Evolutionary conservation across 2,797 vertebrate species (phyloP).

Genomic region (Malacoctenus gilli): DNA sequence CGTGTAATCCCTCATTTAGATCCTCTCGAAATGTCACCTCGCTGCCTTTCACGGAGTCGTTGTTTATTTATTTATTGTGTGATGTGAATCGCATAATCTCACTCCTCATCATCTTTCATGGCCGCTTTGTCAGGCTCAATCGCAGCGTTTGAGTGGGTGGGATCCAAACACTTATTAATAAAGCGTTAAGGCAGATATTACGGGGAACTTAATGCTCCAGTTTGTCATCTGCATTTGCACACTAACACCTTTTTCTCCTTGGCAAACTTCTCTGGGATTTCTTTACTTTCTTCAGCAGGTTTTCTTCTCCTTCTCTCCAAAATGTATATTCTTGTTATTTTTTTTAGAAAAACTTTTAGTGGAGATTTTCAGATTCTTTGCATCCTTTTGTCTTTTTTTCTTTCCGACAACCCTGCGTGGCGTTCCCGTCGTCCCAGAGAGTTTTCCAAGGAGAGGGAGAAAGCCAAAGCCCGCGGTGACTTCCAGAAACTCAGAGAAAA

Average conservation of each 20-base stretch:
- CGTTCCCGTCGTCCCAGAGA: slow-evolving; percentile 80
- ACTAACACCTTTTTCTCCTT: slow-evolving; percentile 59
- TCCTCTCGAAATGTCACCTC: not conserved
- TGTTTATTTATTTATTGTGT: not conserved
- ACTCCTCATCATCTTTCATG: not conserved
- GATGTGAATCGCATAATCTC: not conserved
- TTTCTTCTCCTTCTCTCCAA: slow-evolving; percentile 34
- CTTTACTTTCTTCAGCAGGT: slow-evolving; percentile 47
- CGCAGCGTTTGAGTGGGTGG: not conserved
- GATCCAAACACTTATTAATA: not conserved
- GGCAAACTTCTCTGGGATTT: slow-evolving; percentile 24
- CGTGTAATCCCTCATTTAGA: not conserved
- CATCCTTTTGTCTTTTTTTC: slow-evolving; percentile 16
- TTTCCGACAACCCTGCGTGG: slow-evolving; percentile 54
- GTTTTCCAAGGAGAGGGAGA: slow-evolving; percentile 99
- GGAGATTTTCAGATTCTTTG: slow-evolving; percentile 47
- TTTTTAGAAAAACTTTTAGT: slow-evolving; percentile 11
- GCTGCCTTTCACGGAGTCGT: not conserved
- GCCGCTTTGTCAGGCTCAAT: too few relatives aligned
- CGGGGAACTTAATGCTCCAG: slow-evolving; percentile 10
- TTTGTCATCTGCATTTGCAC: slow-evolving; percentile 38
- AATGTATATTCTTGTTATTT: slow-evolving; percentile 10
- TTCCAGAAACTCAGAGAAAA: slow-evolving; percentile 98
- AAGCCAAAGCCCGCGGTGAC: slow-evolving; percentile 96
- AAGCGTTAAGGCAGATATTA: not conserved